Conservation (phyloP, 1,140 invertebrate genomes). For the Pseudomyrmex flavicornis region DNA sequence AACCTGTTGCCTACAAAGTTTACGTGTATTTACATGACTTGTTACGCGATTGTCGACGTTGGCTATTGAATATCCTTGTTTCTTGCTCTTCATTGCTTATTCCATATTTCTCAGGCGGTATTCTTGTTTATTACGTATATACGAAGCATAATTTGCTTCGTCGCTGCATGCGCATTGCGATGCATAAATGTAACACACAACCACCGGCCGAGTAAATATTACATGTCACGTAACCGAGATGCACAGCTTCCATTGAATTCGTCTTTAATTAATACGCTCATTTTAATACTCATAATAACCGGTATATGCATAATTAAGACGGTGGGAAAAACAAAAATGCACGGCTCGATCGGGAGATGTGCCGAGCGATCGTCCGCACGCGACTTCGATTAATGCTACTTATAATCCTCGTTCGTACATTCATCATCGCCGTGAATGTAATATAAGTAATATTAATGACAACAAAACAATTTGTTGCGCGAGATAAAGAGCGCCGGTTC, state of each 20-base stretch:
- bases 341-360: background rate
- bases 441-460: conserved; percentile 51
- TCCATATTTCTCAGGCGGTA: conserved; percentile 22
- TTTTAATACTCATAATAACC: conserved; percentile 23
- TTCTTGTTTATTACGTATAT: conserved; percentile 26
- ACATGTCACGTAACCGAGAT: conserved; percentile 28
- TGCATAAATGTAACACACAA: background rate
- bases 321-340: conserved; percentile 12
- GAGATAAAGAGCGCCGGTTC: background rate
- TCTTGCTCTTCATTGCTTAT: conserved; percentile 25
- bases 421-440: conserved; percentile 40
- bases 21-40: background rate
- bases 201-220: conserved; percentile 5
- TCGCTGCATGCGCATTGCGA: background rate
- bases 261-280: conserved; percentile 43
- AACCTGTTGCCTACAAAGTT: too few relatives aligned
- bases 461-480: conserved; percentile 22
- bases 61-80: conserved; percentile 30
- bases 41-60: conserved; percentile 8
- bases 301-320: conserved; percentile 20
- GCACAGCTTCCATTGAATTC: conserved; percentile 15
- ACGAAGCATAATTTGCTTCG: background rate
- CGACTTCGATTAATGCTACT: conserved; percentile 9
- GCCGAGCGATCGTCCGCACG: background rate
- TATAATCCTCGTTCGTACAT: conserved; percentile 10